Evolutionary conservation across 1,140 invertebrate species (phyloP).

Genomic region (Camponotus floridanus): DNA sequence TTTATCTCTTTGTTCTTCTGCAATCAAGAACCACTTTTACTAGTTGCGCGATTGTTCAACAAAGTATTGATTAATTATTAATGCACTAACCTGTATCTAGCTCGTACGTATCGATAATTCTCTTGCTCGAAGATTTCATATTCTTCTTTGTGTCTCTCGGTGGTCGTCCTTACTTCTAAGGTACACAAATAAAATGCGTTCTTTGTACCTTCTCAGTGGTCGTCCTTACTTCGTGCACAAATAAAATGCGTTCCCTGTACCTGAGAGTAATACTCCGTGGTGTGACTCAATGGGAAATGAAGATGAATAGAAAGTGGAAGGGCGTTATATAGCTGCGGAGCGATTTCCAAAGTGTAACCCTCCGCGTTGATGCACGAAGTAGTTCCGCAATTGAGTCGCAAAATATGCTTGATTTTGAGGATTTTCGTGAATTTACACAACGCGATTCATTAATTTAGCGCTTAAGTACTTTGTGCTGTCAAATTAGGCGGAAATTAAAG

Average conservation of each 20-base stretch:
- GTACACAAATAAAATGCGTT: too few species aligned
- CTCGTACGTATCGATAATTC: constrained; percentile 73
- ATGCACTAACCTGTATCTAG: constrained; percentile 82
- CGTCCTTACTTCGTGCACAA: too few species aligned
- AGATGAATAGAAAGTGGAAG: too few species aligned
- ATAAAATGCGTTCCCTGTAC: too few species aligned
- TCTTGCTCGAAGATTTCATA: constrained; percentile 29
- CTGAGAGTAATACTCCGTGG: too few species aligned
- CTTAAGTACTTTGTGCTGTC: fast-evolving
- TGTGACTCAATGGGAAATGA: too few species aligned
- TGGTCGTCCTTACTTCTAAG: too few species aligned
- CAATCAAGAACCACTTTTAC: not conserved
- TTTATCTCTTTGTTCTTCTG: not conserved
- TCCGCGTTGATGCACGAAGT: constrained; percentile 75
- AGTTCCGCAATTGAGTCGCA: constrained; percentile 63
- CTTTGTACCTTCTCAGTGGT: too few species aligned
- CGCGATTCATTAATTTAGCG: not conserved
- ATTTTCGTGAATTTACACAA: not conserved
- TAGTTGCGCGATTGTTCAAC: constrained; percentile 23
- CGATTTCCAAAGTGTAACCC: constrained; percentile 44
- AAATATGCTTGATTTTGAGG: not conserved
- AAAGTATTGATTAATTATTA: constrained; percentile 73
- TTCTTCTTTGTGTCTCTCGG: not conserved
- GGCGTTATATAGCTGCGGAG: constrained; percentile 71
- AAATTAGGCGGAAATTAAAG: not conserved